These are phyloP conservation scores for Alaudala cheleensis DNA, from an alignment of 2,113 vertebrate species.

Conservation along the genomic window DNA sequence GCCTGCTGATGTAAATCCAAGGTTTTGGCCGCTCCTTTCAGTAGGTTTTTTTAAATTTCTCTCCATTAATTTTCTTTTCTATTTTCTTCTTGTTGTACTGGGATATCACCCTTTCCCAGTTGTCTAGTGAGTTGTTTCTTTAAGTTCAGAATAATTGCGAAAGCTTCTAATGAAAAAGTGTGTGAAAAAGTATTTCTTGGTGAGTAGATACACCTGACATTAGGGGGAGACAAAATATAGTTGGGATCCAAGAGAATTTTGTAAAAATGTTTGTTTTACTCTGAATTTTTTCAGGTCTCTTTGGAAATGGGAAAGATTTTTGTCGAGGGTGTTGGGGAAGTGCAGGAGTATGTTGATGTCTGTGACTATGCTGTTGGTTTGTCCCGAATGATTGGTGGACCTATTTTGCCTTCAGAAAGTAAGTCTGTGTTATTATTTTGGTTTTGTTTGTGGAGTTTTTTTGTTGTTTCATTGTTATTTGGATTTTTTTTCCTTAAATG, in stretches of 20 bases:
- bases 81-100: not conserved
- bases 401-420: slow-evolving; percentile 94
- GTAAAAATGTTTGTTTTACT: not conserved
- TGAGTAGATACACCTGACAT: not conserved
- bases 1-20: not conserved
- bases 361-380: slow-evolving; percentile 98
- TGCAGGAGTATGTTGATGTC: slow-evolving; percentile 95
- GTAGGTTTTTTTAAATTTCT: not conserved
- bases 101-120: not conserved
- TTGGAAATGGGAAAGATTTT: slow-evolving; percentile 98
- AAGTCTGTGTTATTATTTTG: not conserved
- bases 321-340: slow-evolving; percentile 94
- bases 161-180: not conserved
- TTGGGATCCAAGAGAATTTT: not conserved
- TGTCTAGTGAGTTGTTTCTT: not conserved
- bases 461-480: not conserved
- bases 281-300: slow-evolving; percentile 80
- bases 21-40: not conserved
- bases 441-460: not conserved
- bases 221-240: not conserved
- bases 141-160: not conserved
- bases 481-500: not conserved
- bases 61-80: not conserved
- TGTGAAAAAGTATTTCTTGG: not conserved
- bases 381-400: slow-evolving; percentile 95